A percentile compares a stretch with the other conserved stretches of the same genome.
phyloP scores from a whole-genome alignment of 2,888 invertebrate genomes.

The Drosophila percnosoma region DNA sequence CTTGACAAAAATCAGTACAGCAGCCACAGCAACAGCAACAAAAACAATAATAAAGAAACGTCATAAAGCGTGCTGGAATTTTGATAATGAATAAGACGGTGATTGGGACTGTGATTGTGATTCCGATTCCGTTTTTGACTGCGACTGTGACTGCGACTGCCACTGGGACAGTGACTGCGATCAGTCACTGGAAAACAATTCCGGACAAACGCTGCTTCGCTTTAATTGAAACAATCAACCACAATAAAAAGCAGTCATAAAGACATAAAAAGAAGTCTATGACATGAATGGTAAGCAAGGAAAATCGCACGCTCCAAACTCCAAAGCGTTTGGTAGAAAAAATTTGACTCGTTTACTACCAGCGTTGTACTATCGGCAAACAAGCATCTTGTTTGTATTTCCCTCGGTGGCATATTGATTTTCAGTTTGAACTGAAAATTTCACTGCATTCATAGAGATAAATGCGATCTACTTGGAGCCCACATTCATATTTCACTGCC shows the following conservation, averaged over 20 bases:
- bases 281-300: conserved; percentile 27
- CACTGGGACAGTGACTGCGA: conserved; percentile 34
- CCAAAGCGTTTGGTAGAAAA: conserved; percentile 8
- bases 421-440: conserved; percentile 54
- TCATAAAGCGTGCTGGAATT: conserved; percentile 78
- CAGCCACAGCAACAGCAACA: conserved; percentile 17
- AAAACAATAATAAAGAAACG: conserved; percentile 50
- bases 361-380: conserved; percentile 29
- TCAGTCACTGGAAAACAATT: conserved; percentile 56
- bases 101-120: conserved; percentile 24
- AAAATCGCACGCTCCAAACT: conserved; percentile 51
- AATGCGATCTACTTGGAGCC: conserved; percentile 40
- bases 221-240: conserved; percentile 73
- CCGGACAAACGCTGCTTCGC: conserved; percentile 21
- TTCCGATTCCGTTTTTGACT: conserved; percentile 10
- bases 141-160: conserved; percentile 5
- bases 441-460: conserved; percentile 44
- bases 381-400: conserved; percentile 70
- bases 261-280: conserved; percentile 60
- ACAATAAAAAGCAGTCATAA: conserved; percentile 62
- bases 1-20: conserved; percentile 67
- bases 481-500: conserved; percentile 23
- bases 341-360: conserved; percentile 18
- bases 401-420: conserved; percentile 73
- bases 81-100: conserved; percentile 63